These are phyloP conservation scores for Callipepla californica DNA, from an alignment of 2,113 vertebrate genomes.

Conservation along the genomic window DNA sequence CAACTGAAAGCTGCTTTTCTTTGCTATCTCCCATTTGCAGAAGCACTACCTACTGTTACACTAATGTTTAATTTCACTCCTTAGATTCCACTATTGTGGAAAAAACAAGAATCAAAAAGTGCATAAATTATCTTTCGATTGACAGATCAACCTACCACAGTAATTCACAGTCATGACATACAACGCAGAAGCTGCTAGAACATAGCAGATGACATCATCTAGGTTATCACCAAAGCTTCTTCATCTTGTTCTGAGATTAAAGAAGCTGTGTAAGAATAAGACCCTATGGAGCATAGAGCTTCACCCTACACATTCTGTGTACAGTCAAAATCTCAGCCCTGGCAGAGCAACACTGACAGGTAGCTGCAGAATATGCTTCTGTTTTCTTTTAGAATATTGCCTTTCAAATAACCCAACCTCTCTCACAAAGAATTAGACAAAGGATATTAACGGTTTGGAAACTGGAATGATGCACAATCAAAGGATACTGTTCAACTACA, in stretches of 20 bases:
- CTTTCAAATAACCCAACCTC: neutral
- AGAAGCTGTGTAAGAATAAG: neutral
- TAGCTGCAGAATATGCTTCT: neutral
- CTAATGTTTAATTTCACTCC: neutral
- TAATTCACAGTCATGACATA: neutral
- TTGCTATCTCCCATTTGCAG: neutral
- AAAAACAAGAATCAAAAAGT: neutral
- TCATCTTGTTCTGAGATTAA: neutral
- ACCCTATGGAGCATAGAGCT: fast-evolving
- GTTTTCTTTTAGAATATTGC: neutral
- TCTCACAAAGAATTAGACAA: neutral
- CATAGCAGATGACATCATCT: neutral
- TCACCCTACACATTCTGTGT: neutral
- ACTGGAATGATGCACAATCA: neutral
- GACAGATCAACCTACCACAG: fast-evolving
- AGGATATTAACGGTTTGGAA: neutral
- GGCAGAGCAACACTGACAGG: neutral
- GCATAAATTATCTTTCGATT: neutral
- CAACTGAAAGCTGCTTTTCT: neutral
- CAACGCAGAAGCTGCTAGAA: neutral
- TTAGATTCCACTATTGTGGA: neutral
- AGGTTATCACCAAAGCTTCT: neutral
- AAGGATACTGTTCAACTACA: fast-evolving
- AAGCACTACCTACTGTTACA: neutral
- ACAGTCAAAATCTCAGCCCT: fast-evolving